Base-by-base conservation (phyloP, 2,113 vertebrate species). In the Sinocyclocheilus grahami region DNA sequence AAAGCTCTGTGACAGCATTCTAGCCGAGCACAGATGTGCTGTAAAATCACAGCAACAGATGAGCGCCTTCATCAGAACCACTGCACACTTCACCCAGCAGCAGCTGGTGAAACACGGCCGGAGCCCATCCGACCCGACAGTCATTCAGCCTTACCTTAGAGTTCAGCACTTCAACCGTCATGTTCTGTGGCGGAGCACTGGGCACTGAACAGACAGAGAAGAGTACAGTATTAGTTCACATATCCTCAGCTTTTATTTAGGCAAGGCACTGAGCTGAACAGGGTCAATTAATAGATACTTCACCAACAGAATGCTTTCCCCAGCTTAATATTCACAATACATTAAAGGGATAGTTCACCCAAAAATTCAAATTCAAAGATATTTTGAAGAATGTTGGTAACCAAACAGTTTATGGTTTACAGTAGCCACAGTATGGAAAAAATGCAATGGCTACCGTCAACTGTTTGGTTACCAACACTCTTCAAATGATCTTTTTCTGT, bases 161-260 rank as follows among this genome's bases (percentile, higher is more conserved):
- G 93, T 99, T 99, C 89, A 97, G 96, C 1, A 98, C 97, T 92
- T 99, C 98, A 92, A 98, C 90, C 0, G 97, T 97, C 3, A 99
- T 93, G 86, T 99, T 99, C 92, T 98, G 98, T 16, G 98, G 98
- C 2, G 97, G 93, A 78, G 96, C 96, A 86, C 97, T 97, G 39
- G 98, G 98, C 33, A 98, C 98, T 99, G 90, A 48, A 9, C 78
- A 92, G 83, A 92, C 6, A 39, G 63, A 88, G 72, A 24, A 84
- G 63, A 89, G 37, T 1, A 42, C 39, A 42, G 42, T 13, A 58
- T 74, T 12, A 33, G 30, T 77, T 27, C 13, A 58, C 20, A 58
- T 5, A 53, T 4, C 51, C 51, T 16, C 51, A 53, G 51, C 51
- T 14, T 42, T 42, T 42, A 42, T 42, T 42, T 7, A 42, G 39